Conservation (phyloP, 2,888 invertebrate genomes). For the Protophormia terraenovae region DNA sequence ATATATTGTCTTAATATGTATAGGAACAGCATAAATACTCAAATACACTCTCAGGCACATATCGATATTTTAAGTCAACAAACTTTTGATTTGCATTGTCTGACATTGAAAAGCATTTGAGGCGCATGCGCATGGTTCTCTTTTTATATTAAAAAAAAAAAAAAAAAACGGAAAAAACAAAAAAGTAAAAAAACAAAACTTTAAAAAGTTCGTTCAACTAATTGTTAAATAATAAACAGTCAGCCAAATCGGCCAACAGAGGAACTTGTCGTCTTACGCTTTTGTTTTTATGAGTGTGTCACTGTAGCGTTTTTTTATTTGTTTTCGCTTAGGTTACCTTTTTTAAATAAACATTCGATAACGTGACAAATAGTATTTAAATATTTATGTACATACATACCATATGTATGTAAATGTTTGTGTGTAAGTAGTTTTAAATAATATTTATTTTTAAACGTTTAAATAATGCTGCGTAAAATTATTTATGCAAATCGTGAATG, state of each 20-base stretch:
- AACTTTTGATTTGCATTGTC: conserved; percentile 65
- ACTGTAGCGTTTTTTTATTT: not conserved
- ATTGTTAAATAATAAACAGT: conserved; percentile 31
- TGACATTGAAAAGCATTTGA: conserved; percentile 63
- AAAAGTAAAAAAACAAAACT: not conserved
- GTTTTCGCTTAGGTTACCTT: not conserved
- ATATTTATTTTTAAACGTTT: conserved; percentile 4
- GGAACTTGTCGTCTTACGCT: conserved; percentile 10
- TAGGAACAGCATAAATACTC: conserved; percentile 14
- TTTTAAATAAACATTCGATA: not conserved
- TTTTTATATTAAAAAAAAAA: conserved; percentile 1
- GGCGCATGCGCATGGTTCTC: conserved; percentile 46
- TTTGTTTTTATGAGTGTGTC: conserved; percentile 1
- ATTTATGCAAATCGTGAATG: conserved; percentile 25
- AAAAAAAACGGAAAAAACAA: not conserved
- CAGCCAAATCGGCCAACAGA: no score
- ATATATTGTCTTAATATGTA: not conserved
- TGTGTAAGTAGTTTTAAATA: no score
- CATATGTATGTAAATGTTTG: no score
- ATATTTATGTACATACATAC: not conserved
- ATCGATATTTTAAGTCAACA: conserved; percentile 50
- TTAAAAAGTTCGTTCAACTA: conserved; percentile 64
- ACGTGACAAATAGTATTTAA: conserved; percentile 42
- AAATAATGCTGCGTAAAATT: not conserved
- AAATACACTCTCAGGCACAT: not conserved